These are phyloP conservation scores for Pyrrhia umbra DNA, from an alignment of 2,888 invertebrate species.

Conservation along the genomic window DNA sequence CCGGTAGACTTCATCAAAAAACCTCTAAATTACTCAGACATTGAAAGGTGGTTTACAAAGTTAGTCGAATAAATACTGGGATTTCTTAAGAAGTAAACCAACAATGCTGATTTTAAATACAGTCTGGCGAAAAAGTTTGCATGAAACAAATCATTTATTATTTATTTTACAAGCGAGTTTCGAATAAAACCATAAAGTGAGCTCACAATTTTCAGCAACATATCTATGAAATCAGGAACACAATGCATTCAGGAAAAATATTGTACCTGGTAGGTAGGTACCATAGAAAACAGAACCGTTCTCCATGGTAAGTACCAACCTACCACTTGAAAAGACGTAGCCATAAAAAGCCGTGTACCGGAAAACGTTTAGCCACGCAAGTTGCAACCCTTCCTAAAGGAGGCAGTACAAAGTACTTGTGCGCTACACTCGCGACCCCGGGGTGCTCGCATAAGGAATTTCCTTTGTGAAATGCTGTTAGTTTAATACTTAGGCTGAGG, in stretches of 20 bases:
- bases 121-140: neutral
- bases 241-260: too few relatives aligned
- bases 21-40: neutral
- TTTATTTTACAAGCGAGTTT: too few relatives aligned
- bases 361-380: constrained; percentile 62
- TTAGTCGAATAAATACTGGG: neutral
- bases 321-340: constrained; percentile 58
- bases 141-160: too few relatives aligned
- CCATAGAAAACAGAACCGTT: neutral
- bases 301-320: constrained; percentile 24
- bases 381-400: constrained; percentile 54
- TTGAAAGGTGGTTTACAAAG: neutral
- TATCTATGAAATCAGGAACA: too few relatives aligned
- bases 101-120: neutral
- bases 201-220: too few relatives aligned
- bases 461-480: constrained; percentile 49
- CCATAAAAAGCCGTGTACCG: constrained; percentile 59
- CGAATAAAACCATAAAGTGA: too few relatives aligned
- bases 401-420: constrained; percentile 35
- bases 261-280: neutral
- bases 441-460: constrained; percentile 48
- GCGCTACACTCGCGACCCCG: constrained; percentile 35
- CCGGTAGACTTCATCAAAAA: neutral
- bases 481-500: constrained; percentile 48
- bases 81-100: neutral